A percentile compares a stretch with the other conserved stretches of the same genome.
phyloP scores from a whole-genome alignment of 2,113 vertebrate genomes.

The Lepisosteus oculatus region DNA sequence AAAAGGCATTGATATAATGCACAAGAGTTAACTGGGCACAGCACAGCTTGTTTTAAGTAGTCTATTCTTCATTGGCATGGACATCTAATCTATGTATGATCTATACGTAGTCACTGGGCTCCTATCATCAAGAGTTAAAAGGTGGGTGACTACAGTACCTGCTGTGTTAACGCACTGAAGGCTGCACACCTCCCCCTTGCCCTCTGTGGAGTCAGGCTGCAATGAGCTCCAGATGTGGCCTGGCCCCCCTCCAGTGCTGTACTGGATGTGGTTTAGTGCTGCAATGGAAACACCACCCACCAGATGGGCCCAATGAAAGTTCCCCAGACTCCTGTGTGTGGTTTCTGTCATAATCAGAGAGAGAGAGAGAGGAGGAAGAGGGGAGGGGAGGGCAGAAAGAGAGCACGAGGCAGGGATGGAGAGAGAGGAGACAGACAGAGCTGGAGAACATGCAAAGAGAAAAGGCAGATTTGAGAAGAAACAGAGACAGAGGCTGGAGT shows the following conservation, averaged over 20 bases:
- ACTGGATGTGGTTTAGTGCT: slow-evolving; percentile 66
- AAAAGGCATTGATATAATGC: too few species aligned
- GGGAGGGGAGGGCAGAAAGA: not conserved
- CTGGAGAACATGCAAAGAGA: not conserved
- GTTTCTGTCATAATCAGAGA: slow-evolving; percentile 27
- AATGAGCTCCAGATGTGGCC: slow-evolving; percentile 74
- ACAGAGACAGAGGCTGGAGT: not conserved
- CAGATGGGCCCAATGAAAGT: slow-evolving; percentile 59
- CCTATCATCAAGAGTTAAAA: too few species aligned
- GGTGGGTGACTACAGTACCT: too few species aligned
- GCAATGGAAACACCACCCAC: slow-evolving; percentile 63
- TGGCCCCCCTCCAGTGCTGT: slow-evolving; percentile 57
- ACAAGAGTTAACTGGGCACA: too few species aligned
- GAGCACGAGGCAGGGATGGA: not conserved
- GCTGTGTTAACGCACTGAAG: too few species aligned
- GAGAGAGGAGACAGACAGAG: not conserved
- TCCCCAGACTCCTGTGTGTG: slow-evolving; percentile 42
- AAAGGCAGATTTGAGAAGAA: not conserved
- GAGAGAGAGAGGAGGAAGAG: not conserved
- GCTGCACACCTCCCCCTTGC: not conserved
- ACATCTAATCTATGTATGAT: too few species aligned
- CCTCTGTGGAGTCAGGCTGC: slow-evolving; percentile 62
- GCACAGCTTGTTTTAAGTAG: too few species aligned
- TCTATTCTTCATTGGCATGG: too few species aligned
- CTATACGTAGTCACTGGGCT: too few species aligned